Evolutionary conservation across 1,140 invertebrate species (phyloP), one percentile per base, ranked within the genome.

Genomic region (Spodoptera frugiperda): DNA sequence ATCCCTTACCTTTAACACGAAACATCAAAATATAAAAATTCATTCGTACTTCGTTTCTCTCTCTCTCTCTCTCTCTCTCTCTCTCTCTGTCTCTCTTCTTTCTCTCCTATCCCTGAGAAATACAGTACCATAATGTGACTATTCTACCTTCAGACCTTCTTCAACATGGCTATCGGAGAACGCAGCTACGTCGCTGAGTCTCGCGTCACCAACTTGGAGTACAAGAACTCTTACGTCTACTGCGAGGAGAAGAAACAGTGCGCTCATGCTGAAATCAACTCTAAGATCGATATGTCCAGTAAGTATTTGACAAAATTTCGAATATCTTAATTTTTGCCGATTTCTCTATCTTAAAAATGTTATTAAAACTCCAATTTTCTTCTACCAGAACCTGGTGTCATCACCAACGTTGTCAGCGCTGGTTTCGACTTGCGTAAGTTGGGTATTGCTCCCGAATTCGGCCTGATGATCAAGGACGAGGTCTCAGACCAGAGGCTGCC

Each of bases 231-330:
- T 39, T 95, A 96, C 54, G 96, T 96, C 5, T 96, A 96, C 87
- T 97, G 97, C 86, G 96, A 97, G 75, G 96, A 97, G 85, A 97
- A 96, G 87, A 97, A 97, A 77, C 96, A 97, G 78, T 97, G 97
- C 82, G 96, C 96, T 2, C 95, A 97, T 79, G 94, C 96, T 48
- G 96, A 97, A 84, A 76, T 97, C 9, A 95, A 96, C 67, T 96
- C 96, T 14, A 96, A 95, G 81, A 86, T 95, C 15, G 90, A 95
- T 49, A 87, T 85, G 0, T 92, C 93, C 25, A 91, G 95, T 96
- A 83, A 94, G 94, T 94, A 9, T 39, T 39, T 39, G 8, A 39
- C 3, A 39, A 39, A 39, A 0, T 8, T 9, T 10, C 33, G 5
- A 25, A 25, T 6, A 6, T 39, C 6, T 9, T 10, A 1, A 39